Conservation (phyloP, 2,113 vertebrate species). For the Hypocryptadius cinnamomeus region DNA sequence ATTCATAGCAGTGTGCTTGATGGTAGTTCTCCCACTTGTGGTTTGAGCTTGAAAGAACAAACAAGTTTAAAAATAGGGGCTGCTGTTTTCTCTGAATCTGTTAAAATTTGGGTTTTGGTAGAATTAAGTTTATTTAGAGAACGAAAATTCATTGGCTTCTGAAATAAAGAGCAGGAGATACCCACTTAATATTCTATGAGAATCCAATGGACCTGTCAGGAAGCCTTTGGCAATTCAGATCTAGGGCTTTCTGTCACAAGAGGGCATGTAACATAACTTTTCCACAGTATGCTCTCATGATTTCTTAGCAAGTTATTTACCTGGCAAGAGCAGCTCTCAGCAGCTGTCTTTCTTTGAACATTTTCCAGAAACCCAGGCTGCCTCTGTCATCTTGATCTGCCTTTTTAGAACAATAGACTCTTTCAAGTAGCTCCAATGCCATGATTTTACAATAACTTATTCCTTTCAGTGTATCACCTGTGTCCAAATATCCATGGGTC, state of each 20-base stretch:
- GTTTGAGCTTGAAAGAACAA: not conserved
- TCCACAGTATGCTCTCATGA: not conserved
- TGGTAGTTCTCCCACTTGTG: fast-evolving
- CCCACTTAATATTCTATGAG: not conserved
- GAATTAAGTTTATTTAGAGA: not conserved
- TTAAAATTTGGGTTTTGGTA: not conserved
- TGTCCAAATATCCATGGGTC: not conserved
- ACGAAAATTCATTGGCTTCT: not conserved
- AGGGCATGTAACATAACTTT: not conserved
- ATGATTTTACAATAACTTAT: not conserved
- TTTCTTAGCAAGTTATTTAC: not conserved
- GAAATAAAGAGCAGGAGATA: not conserved
- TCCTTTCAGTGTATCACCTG: not conserved
- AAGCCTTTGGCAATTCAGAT: not conserved
- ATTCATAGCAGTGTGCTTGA: not conserved
- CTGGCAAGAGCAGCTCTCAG: not conserved
- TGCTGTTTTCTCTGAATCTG: not conserved
- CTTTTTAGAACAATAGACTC: not conserved
- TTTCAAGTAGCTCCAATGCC: not conserved
- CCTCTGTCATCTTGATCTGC: not conserved
- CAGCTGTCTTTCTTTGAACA: not conserved
- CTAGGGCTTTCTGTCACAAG: not conserved
- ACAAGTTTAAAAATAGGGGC: not conserved
- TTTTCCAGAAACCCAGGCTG: not conserved
- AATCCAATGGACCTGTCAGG: not conserved